Evolutionary conservation across 1,140 invertebrate genomes (phyloP), one percentile per base, ranked within the genome.

Genomic region (Diploscapter pachys): DNA sequence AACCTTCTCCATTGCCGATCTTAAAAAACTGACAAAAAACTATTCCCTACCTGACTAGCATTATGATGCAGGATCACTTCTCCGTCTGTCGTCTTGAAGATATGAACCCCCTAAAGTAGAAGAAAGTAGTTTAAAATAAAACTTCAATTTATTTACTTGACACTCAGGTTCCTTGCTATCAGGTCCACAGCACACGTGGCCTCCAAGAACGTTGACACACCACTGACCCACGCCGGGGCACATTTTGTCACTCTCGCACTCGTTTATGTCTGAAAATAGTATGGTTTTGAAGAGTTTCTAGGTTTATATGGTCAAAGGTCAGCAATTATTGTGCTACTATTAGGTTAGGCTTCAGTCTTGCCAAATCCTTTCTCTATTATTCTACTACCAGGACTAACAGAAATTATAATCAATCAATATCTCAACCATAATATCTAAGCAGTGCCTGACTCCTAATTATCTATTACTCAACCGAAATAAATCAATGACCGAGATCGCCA

Each of bases 151-250:
- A 11, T 11, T 57, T 77, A 75, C 79, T 31, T 78, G 79, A 71
- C 81, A 82, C 57, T 82, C 81, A 6, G 65, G 13, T n/a, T 79
- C 71, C 8, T 55, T 63, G 11, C 80, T 81, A 54, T 78, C 69
- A 2, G 80, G 50, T n/a, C 63, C 55, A 57, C 81, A 82, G 57
- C 81, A 82, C 4, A 79, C 61, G 71, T 78, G 70, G 51, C 80
- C 63, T 6, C 81, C 81, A 56, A 78, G 55, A 5, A 78, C 55
- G 59, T 82, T 82, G 31, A 82, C 80, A 67, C 81, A 82, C 69
- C 81, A 76, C 52, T 81, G 66, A 3, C 77, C 81, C 5, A 80
- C 79, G 61, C 81, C 81, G 2, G 73, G 57, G 71, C 81, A 82
- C 54, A 80, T 59, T 11, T 56, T 52, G 52, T 81, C 80, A 53